phyloP scores from a whole-genome alignment of 2,888 invertebrate species.

The Meta bourneti region DNA sequence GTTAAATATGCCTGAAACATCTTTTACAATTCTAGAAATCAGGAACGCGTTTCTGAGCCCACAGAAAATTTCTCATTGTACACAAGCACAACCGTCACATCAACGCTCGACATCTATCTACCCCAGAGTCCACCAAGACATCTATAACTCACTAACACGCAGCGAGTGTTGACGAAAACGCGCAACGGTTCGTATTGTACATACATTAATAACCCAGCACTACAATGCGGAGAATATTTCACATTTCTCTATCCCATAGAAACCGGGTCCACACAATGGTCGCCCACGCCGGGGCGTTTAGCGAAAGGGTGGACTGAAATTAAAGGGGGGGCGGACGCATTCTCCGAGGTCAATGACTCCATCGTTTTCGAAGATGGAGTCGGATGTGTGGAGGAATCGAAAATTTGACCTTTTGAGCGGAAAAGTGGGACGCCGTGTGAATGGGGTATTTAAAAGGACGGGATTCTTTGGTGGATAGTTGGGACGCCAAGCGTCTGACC shows the following conservation, averaged over 20 bases:
- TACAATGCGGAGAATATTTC: background rate
- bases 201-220: background rate
- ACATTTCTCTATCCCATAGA: background rate
- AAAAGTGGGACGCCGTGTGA: background rate
- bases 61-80: too few species aligned
- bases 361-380: background rate
- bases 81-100: too few species aligned
- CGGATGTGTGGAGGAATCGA: background rate
- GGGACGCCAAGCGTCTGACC: background rate
- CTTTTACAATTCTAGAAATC: too few species aligned
- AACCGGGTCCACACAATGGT: background rate
- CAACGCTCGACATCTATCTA: too few species aligned
- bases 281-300: background rate
- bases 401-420: constrained; percentile 1
- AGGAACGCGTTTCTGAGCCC: too few species aligned
- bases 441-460: constrained; percentile 2
- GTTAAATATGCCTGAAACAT: too few species aligned
- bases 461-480: constrained; percentile 24
- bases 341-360: background rate
- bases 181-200: too few species aligned
- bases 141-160: too few species aligned
- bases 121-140: too few species aligned
- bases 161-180: too few species aligned
- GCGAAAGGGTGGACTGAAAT: background rate
- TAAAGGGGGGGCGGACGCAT: background rate